Base-by-base conservation (phyloP, 2,797 vertebrate species). In the Pithecia hirsuta region DNA sequence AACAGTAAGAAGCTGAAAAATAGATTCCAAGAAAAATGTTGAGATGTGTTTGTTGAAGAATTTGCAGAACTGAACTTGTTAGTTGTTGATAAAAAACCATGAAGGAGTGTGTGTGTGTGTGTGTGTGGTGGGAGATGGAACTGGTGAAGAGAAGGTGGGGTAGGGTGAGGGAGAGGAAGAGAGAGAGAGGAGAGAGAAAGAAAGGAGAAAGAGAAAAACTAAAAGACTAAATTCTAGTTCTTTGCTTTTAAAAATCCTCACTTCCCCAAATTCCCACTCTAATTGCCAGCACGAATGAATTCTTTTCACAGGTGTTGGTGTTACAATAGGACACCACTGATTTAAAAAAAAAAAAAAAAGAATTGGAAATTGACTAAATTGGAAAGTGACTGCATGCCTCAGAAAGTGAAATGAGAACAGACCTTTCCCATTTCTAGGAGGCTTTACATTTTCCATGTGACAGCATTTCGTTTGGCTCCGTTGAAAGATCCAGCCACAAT, bases 271-370 rank as follows among this genome's bases (percentile, higher is more conserved):
- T 9, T 33, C 20, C 19, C 17, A 33, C 19, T 89, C 78, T 76
- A 55, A 3, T 1, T 48, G 28, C 64, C 96, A 85, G 12, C 22
- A 72, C 17, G 67, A 94, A 92, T 64, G 26, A 89, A 92, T 97
- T 39, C 39, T 98, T 97, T 96, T 94, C 81, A 92, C 64, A 97
- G 79, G 84, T 96, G 17, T 44, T 98, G 85, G 64, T 57, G 93
- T 59, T 92, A 94, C 24, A 95, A 15, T 91, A 93, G 93, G 89
- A 96, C 28, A 89, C 1, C 4, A 36, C 12, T 88, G 95, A 96
- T 70, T 67, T 22, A 20, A 41, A 30, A 52, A 74, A 75, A 74
- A 95, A 36, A 7, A 64, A 15, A 30, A 12, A 4, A 70, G 48
- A 52, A 96, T 33, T 41, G 39, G 39, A 41, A 41, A 41, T 41